phyloP scores from a whole-genome alignment of 2,888 invertebrate species.

The Agonopterix alstromeriana region DNA sequence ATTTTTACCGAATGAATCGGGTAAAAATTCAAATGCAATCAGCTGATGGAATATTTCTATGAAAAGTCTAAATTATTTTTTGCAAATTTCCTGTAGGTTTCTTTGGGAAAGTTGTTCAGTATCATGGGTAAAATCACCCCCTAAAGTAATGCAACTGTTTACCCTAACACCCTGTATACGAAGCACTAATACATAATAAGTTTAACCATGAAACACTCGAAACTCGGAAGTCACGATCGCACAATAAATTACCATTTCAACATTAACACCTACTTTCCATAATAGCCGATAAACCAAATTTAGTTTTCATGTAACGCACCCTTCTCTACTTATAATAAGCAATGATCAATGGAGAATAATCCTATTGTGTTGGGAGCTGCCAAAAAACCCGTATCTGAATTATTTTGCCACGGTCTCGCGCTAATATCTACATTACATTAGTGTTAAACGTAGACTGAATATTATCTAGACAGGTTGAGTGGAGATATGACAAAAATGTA shows the following conservation, averaged over 20 bases:
- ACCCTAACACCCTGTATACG: no score
- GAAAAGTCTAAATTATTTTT: no score
- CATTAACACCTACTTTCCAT: conserved; percentile 76
- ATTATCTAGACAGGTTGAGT: no score
- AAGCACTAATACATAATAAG: background rate
- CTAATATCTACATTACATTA: conserved; percentile 75
- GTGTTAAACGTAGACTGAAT: conserved; percentile 28
- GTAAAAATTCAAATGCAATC: no score
- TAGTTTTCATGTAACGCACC: conserved; percentile 75
- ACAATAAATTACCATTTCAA: conserved; percentile 66
- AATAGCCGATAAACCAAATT: conserved; percentile 77
- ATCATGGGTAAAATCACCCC: no score
- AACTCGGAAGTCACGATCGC: conserved; percentile 64
- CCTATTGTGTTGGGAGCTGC: conserved; percentile 68
- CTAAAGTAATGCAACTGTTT: no score
- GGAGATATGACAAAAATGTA: no score
- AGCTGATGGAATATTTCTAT: no score
- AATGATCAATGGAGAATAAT: conserved; percentile 76
- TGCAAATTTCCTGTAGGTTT: no score
- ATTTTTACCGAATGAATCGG: no score
- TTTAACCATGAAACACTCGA: conserved; percentile 37
- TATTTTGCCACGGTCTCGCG: conserved; percentile 69
- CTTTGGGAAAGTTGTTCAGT: no score
- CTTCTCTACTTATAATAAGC: conserved; percentile 72
- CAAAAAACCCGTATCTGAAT: conserved; percentile 73